phyloP scores from a whole-genome alignment of 2,113 vertebrate species.

The Leptosomus discolor region DNA sequence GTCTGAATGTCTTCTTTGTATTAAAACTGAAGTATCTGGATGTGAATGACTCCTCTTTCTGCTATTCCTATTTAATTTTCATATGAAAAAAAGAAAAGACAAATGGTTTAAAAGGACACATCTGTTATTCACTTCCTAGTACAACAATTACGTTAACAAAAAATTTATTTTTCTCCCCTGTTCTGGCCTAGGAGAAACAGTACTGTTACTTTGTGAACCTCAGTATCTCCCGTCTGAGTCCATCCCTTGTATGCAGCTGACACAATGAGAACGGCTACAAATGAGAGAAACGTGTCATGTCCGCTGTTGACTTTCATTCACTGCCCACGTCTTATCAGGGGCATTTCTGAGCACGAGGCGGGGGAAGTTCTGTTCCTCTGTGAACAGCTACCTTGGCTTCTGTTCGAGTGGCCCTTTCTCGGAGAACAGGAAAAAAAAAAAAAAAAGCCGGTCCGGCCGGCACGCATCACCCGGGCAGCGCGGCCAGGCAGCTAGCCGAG shows the following conservation, averaged over 20 bases:
- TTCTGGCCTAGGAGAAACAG: not conserved
- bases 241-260: not conserved
- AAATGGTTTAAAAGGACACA: not conserved
- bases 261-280: too few species aligned
- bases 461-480: too few species aligned
- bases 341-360: not conserved
- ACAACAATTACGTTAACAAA: not conserved
- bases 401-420: rapidly evolving
- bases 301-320: not conserved
- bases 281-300: rapidly evolving
- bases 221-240: not conserved
- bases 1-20: not conserved
- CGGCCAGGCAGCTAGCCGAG: not conserved
- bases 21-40: not conserved
- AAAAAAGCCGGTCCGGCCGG: not conserved
- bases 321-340: rapidly evolving
- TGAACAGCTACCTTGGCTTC: too few species aligned
- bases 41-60: not conserved
- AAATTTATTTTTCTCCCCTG: rapidly evolving
- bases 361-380: not conserved
- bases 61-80: not conserved
- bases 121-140: not conserved
- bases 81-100: not conserved
- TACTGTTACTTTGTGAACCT: rapidly evolving
- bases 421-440: not conserved